Evolutionary conservation across 2,888 invertebrate genomes (phyloP).

Genomic region (Nomada flava): DNA sequence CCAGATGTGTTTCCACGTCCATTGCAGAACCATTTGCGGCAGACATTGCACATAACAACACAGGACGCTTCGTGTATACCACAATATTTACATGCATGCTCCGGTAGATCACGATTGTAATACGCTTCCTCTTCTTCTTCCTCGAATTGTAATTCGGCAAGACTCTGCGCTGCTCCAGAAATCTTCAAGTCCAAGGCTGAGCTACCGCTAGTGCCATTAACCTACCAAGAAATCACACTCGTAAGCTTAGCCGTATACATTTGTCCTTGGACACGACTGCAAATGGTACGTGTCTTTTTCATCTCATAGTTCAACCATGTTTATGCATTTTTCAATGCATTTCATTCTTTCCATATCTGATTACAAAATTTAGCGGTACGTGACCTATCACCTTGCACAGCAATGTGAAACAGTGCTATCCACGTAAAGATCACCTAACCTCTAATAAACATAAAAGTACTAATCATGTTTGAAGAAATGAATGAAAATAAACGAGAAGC

Average conservation of each 20-base stretch:
- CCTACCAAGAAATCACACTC: conserved; percentile 83
- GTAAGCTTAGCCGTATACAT: not conserved
- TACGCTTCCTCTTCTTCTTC: conserved; percentile 97
- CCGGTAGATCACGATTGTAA: conserved; percentile 95
- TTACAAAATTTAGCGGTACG: not conserved
- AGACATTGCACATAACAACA: conserved; percentile 99
- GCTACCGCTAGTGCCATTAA: conserved; percentile 88
- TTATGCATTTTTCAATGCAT: not conserved
- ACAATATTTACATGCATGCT: conserved; percentile 99
- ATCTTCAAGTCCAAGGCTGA: conserved; percentile 86
- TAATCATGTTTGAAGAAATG: not conserved
- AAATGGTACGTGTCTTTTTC: not conserved
- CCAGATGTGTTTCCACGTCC: conserved; percentile 99
- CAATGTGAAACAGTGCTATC: conserved; percentile 31
- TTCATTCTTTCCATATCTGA: not conserved
- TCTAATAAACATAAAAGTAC: conserved; percentile 8
- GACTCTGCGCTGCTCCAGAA: conserved; percentile 89
- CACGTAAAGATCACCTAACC: conserved; percentile 36
- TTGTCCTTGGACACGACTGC: not conserved
- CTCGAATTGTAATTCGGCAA: conserved; percentile 96
- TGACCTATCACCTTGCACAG: conserved; percentile 40
- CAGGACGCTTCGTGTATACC: conserved; percentile 99
- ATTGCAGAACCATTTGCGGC: conserved; percentile 99
- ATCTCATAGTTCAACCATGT: not conserved
- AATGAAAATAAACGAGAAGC: not conserved